Evolutionary conservation across 2,113 vertebrate species (phyloP).

Genomic region (Paedocypris sp.): DNA sequence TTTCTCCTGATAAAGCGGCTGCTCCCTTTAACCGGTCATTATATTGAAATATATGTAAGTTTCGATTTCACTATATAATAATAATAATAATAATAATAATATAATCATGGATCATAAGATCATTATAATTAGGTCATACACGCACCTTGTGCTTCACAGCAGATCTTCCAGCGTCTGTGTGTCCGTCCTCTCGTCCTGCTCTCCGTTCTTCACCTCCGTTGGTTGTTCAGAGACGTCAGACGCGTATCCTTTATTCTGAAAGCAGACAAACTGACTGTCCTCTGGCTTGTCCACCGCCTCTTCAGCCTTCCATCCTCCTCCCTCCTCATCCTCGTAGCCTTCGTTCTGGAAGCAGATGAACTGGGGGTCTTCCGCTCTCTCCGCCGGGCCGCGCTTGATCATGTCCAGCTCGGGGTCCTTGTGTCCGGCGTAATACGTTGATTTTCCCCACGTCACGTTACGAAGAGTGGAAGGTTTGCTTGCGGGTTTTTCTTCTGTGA

Average conservation of each 20-base stretch:
- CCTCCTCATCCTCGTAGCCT: slow-evolving; percentile 5
- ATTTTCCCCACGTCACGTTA: background rate
- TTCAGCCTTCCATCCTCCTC: background rate
- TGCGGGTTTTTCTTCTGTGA: background rate
- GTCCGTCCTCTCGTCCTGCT: background rate
- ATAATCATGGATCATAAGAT: too few species aligned
- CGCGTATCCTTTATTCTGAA: slow-evolving; percentile 45
- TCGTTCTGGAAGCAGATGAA: background rate
- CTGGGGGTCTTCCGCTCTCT: background rate
- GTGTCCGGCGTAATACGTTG: background rate
- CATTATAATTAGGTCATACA: too few species aligned
- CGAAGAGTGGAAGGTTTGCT: slow-evolving; percentile 7
- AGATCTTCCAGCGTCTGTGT: background rate
- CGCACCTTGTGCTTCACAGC: slow-evolving; percentile 12
- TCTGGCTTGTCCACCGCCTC: slow-evolving; percentile 35
- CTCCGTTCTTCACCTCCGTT: background rate
- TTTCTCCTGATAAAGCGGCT: too few species aligned
- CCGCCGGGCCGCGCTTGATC: background rate
- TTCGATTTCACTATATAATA: too few species aligned
- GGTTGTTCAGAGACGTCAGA: background rate
- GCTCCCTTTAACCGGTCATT: too few species aligned
- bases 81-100: too few species aligned
- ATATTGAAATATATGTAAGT: too few species aligned
- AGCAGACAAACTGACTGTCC: slow-evolving; percentile 43
- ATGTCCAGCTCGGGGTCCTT: background rate